Conservation (phyloP, 2,888 invertebrate species). For the Epistrophella euchroma region DNA sequence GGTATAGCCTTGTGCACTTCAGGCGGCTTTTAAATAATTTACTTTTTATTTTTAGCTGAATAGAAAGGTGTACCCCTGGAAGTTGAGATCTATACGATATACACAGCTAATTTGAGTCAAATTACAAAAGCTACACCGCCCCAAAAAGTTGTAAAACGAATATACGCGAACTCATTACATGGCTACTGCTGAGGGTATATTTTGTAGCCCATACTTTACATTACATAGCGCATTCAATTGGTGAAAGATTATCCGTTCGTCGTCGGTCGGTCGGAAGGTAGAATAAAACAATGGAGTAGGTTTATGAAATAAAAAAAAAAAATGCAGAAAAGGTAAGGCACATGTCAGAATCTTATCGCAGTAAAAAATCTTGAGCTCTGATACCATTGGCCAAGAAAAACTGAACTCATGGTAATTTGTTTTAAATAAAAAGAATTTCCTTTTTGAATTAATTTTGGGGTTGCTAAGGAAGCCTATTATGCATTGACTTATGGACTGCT, state of each 20-base stretch:
- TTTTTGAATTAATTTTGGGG: background rate
- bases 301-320: conserved; percentile 52
- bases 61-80: conserved; percentile 28
- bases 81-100: background rate
- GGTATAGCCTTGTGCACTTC: background rate
- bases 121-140: conserved; percentile 68
- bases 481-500: too few species aligned
- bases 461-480: background rate
- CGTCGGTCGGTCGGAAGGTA: background rate
- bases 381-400: conserved; percentile 62
- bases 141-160: conserved; percentile 56
- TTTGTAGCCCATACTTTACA: too few species aligned
- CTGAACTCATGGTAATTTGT: conserved; percentile 48
- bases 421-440: background rate
- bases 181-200: background rate
- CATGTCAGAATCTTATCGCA: conserved; percentile 59
- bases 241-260: conserved; percentile 71
- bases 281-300: conserved; percentile 43
- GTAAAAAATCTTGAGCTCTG: conserved; percentile 42
- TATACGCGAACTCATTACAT: conserved; percentile 40
- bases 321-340: conserved; percentile 68
- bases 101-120: conserved; percentile 58
- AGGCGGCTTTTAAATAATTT: conserved; percentile 49
- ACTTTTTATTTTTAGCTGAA: conserved; percentile 43
- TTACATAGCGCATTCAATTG: conserved; percentile 49